These are phyloP conservation scores for Sanderia malayensis DNA, from an alignment of 30 jellyfish, hydroid and myxozoan species.

Conservation along the genomic window DNA sequence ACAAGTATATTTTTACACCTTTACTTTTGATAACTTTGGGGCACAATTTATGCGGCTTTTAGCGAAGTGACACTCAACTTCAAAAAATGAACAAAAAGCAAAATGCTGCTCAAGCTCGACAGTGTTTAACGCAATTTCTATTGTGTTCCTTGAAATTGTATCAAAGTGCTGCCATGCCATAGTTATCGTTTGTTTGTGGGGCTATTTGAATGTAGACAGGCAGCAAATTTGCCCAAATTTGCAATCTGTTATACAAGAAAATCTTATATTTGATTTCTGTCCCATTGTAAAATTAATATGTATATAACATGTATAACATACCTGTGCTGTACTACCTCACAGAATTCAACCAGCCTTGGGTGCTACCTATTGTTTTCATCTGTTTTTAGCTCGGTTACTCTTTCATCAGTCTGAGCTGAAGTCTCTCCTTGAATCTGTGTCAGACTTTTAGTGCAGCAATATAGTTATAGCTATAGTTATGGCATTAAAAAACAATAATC, in stretches of 20 bases:
- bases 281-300: neutral
- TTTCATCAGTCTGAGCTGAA: neutral
- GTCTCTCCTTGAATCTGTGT: neutral
- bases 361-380: neutral
- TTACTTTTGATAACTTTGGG: neutral
- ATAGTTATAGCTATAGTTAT: no score
- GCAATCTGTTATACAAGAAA: neutral
- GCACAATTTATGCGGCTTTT: no score
- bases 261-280: neutral
- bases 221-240: neutral
- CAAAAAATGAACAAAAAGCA: neutral
- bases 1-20: neutral
- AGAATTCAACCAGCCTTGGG: neutral
- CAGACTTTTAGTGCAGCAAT: neutral
- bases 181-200: no score
- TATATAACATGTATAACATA: no score
- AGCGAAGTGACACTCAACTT: no score
- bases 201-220: no score
- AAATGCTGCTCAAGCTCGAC: neutral
- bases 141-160: neutral
- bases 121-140: no score
- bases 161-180: neutral
- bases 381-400: neutral
- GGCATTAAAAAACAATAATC: no score
- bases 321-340: neutral